These are phyloP conservation scores for Botrylloides violaceus DNA, from an alignment of 23 tunicate species.

Conservation along the genomic window DNA sequence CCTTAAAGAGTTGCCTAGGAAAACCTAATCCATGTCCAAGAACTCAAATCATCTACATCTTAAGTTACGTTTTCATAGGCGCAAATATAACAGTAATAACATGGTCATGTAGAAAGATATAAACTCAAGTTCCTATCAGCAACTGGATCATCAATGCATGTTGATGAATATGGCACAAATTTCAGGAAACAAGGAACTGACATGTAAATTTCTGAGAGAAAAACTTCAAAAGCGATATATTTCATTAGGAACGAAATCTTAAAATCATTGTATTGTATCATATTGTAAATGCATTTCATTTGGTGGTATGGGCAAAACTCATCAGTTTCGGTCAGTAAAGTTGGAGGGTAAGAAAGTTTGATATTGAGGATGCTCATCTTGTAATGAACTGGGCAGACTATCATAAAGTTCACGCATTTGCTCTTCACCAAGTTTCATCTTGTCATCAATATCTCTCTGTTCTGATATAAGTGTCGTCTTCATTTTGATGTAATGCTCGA, in stretches of 20 bases:
- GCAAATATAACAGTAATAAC: background rate
- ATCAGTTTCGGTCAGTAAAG: background rate
- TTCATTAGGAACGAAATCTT: background rate
- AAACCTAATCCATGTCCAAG: no score
- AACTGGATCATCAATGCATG: background rate
- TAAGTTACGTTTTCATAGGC: no score
- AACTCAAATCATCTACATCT: no score
- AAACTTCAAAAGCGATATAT: background rate
- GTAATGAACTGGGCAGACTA: constrained; percentile 65
- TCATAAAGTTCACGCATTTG: constrained; percentile 68
- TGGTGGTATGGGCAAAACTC: background rate
- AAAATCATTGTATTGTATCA: background rate
- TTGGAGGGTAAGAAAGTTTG: background rate
- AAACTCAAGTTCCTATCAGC: background rate
- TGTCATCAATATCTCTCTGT: constrained; percentile 66
- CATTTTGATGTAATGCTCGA: constrained; percentile 90
- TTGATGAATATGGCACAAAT: background rate
- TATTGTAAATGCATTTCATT: background rate
- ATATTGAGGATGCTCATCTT: constrained; percentile 19
- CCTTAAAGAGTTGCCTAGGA: no score
- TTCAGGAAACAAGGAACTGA: background rate
- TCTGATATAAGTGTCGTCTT: constrained; percentile 77
- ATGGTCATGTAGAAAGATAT: background rate
- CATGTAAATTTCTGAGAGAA: background rate
- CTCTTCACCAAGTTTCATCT: constrained; percentile 65